Percentiles rank a stretch among this genome's conserved stretches.
phyloP scores from a whole-genome alignment of 1,140 invertebrate species.

The Zaprionus camerounensis region DNA sequence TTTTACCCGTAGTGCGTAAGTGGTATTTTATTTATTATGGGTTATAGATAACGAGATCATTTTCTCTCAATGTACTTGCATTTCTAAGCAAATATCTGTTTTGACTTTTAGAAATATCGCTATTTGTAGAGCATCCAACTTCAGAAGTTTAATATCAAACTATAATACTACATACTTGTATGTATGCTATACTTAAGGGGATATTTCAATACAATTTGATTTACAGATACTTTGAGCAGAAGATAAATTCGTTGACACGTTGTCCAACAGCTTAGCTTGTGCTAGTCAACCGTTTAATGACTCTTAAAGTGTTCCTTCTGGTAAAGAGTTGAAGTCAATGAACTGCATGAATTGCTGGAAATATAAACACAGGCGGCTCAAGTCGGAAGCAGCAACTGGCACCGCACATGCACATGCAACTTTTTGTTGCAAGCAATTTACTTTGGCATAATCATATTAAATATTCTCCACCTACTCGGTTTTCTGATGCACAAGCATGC shows the following conservation, averaged over 20 bases:
- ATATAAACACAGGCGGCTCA: slow-evolving; percentile 18
- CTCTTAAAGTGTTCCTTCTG: slow-evolving; percentile 57
- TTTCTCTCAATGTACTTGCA: too few species aligned
- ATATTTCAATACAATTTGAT: too few species aligned
- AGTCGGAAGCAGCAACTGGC: slow-evolving; percentile 6
- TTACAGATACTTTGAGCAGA: too few species aligned
- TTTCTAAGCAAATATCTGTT: too few species aligned
- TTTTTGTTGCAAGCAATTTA: slow-evolving; percentile 81
- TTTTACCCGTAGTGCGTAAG: too few species aligned
- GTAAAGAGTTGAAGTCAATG: slow-evolving; percentile 28
- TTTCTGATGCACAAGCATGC: slow-evolving; percentile 40
- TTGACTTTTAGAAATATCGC: too few species aligned
- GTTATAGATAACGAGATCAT: too few species aligned
- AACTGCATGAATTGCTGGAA: slow-evolving; percentile 29
- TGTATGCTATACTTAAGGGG: too few species aligned
- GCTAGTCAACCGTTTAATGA: slow-evolving; percentile 52
- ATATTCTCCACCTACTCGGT: slow-evolving; percentile 74
- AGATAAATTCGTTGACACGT: background rate
- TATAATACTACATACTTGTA: too few species aligned
- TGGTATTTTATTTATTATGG: too few species aligned
- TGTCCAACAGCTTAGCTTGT: background rate
- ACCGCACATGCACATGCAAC: slow-evolving; percentile 53
- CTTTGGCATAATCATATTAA: slow-evolving; percentile 81
- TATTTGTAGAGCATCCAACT: too few species aligned
- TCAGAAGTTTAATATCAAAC: too few species aligned